Evolutionary conservation across 1,140 invertebrate species (phyloP).

Genomic region (Cotesia typhae): DNA sequence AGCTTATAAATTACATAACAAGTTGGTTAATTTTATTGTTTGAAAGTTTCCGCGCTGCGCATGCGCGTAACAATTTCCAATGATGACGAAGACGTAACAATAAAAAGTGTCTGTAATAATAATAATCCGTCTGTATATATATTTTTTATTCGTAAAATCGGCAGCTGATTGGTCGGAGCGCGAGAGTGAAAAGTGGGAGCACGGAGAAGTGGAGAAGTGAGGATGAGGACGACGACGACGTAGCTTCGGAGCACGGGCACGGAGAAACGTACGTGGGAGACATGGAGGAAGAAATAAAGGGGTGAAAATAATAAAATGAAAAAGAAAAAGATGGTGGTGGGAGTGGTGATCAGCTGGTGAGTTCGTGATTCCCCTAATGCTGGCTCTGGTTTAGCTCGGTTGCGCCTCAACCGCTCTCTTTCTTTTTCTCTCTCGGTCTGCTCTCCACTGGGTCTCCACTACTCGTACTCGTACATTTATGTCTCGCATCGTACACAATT

Average conservation of each 20-base stretch:
- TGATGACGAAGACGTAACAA: not conserved
- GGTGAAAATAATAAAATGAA: constrained; percentile 13
- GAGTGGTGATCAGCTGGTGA: constrained; percentile 46
- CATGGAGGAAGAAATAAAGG: not conserved
- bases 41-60: constrained; percentile 1
- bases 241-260: too few relatives aligned
- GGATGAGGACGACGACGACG: not conserved
- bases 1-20: not conserved
- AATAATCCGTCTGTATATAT: too few relatives aligned
- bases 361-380: constrained; percentile 17
- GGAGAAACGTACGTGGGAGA: too few relatives aligned
- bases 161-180: not conserved
- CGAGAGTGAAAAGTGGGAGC: not conserved
- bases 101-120: not conserved
- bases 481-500: constrained; percentile 7
- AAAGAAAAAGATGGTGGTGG: constrained; percentile 5
- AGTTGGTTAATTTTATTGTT: constrained; percentile 6
- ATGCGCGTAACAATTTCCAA: not conserved
- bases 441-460: too few relatives aligned
- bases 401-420: not conserved
- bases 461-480: not conserved
- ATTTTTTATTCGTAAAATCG: too few relatives aligned
- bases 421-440: not conserved
- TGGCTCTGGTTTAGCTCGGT: not conserved
- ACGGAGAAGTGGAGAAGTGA: not conserved